Base-by-base conservation (phyloP, 2,113 vertebrate species). In the Neotoma lepida region DNA sequence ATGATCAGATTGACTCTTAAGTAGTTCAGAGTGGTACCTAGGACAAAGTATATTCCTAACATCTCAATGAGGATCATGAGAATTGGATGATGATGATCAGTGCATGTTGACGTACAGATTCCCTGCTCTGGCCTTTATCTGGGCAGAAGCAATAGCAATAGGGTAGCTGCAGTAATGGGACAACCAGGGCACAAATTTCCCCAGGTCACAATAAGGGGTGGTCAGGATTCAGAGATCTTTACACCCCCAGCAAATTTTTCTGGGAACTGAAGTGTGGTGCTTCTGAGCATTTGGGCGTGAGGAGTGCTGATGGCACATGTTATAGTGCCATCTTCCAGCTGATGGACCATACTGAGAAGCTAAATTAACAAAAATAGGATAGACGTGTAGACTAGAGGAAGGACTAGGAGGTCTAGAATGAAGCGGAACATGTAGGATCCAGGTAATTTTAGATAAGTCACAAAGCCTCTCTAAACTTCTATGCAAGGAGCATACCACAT, bases 1-100 rank as follows among this genome's bases (percentile, higher is more conserved):
- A 91, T 89, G n/a, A 51, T 61, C 78, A 93, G 58, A 76, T 64
- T 51, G 10, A 24, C 9, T 91, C 39, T 82, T 82, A 39, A 76
- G 30, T 56, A 39, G 15, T 88, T 1, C 24, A 54, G 30, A 46
- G 39, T 92, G 20, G 30, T 71, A 17, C 9, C 58, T 86, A 86
- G 56, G 66, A 88, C 74, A 35, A 96, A 91, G 49, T 68, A 58
- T 76, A 86, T 92, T 56, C 68, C 39, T 76, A 91, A 89, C 46
- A 46, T 91, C 13, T 90, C 64, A 76, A 10, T 49, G 39, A 71
- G 26, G 46, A 86, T 81, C 51, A 71, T 2, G 93, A 92, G 76
- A 88, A 70, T 94, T 77, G 86, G 70, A 56, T 63, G 39, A 20
- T 58, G 10, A 49, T 81, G 33, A 41, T 76, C 51, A 77, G 30